phyloP scores from a whole-genome alignment of 1,140 invertebrate genomes.

The Bactericera cockerelli region DNA sequence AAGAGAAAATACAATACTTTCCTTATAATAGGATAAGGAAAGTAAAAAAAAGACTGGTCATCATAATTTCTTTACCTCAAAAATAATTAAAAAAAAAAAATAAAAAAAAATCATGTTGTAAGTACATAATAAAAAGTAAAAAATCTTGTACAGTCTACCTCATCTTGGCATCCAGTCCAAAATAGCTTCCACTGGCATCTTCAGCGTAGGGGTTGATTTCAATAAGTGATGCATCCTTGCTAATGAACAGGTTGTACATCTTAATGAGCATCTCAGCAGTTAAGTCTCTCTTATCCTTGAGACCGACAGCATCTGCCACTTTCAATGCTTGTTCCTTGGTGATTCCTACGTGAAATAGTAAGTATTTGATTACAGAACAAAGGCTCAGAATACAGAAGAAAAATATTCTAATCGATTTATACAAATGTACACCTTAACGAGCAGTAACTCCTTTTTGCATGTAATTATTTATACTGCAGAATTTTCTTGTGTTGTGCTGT shows the following conservation, averaged over 20 bases:
- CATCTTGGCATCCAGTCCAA: constrained; percentile 7
- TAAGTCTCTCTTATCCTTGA: constrained; percentile 52
- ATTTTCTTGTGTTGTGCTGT: too few species aligned
- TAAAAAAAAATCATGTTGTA: constrained; percentile 17
- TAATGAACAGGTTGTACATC: constrained; percentile 76
- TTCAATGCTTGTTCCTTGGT: constrained; percentile 55
- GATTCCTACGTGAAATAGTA: constrained; percentile 33
- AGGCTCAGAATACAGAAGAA: too few species aligned
- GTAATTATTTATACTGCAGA: too few species aligned
- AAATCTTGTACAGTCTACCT: constrained; percentile 36
- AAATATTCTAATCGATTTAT: too few species aligned
- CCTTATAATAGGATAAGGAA: too few species aligned
- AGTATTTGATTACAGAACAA: constrained; percentile 13
- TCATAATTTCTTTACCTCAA: too few species aligned
- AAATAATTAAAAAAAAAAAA: constrained; percentile 47
- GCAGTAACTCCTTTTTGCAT: too few species aligned
- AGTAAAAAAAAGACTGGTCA: too few species aligned
- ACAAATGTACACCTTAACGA: too few species aligned
- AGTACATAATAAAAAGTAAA: constrained; percentile 12
- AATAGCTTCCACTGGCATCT: constrained; percentile 61
- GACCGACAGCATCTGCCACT: constrained; percentile 64
- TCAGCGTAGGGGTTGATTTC: constrained; percentile 97
- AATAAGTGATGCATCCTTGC: constrained; percentile 81
- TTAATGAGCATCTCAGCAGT: constrained; percentile 69
- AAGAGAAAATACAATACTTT: too few species aligned